phyloP scores from a whole-genome alignment of 2,888 invertebrate genomes.

The Apantesis nais region DNA sequence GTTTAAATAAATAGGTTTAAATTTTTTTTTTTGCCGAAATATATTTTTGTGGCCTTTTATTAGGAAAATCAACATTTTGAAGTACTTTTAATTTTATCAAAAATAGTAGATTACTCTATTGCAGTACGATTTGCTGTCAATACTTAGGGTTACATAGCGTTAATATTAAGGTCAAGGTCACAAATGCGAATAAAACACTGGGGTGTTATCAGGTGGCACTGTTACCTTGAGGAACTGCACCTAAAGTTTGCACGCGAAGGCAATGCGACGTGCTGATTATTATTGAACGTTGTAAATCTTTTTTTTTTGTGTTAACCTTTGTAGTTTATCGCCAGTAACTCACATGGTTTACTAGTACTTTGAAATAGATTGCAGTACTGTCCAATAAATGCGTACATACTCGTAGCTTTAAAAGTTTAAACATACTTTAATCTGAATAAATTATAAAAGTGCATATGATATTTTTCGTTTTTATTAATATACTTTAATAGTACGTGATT shows the following conservation, averaged over 20 bases:
- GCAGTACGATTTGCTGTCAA: neutral
- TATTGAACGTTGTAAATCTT: conserved; percentile 3
- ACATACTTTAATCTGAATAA: neutral
- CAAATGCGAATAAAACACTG: conserved; percentile 32
- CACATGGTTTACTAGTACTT: neutral
- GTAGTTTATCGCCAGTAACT: neutral
- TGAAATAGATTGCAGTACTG: neutral
- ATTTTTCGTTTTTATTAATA: neutral
- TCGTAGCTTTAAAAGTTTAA: too few relatives aligned
- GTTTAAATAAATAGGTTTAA: too few relatives aligned
- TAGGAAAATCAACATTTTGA: too few relatives aligned
- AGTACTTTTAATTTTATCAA: too few relatives aligned
- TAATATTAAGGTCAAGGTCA: conserved; percentile 35
- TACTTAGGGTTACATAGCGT: conserved; percentile 9
- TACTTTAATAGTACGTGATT: neutral
- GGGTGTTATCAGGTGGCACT: conserved; percentile 28
- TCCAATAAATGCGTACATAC: neutral
- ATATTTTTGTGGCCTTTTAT: too few relatives aligned
- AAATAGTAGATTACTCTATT: too few relatives aligned
- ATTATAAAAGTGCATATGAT: neutral
- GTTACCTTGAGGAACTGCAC: conserved; percentile 43
- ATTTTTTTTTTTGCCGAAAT: too few relatives aligned
- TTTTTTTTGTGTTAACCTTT: conserved; percentile 4
- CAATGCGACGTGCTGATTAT: conserved; percentile 19
- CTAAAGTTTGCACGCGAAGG: conserved; percentile 45